These are phyloP conservation scores for Drosophila neotestacea DNA, from an alignment of 2,888 invertebrate genomes.

Conservation along the genomic window DNA sequence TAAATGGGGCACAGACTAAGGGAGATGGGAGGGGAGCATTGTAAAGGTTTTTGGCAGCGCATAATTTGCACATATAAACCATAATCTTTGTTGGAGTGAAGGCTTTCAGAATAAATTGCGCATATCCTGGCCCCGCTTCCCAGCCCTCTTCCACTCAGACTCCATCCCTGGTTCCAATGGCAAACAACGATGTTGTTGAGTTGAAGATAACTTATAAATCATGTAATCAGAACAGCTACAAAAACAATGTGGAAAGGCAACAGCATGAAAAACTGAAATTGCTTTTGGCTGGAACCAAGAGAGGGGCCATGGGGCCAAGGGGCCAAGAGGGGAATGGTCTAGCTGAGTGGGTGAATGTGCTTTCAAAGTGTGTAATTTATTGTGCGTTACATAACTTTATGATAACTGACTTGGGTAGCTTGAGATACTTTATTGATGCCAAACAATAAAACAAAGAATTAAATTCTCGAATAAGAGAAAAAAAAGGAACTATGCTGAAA, in stretches of 20 bases:
- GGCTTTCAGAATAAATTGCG: slow-evolving; percentile 71
- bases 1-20: slow-evolving; percentile 28
- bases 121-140: slow-evolving; percentile 45
- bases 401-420: slow-evolving; percentile 59
- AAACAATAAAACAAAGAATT: slow-evolving; percentile 27
- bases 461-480: slow-evolving; percentile 9
- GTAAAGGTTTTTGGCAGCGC: slow-evolving; percentile 50
- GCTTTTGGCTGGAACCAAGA: slow-evolving; percentile 54
- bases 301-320: not conserved
- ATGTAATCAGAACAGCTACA: slow-evolving; percentile 71
- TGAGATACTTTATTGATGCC: slow-evolving; percentile 52
- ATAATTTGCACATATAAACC: slow-evolving; percentile 76
- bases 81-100: slow-evolving; percentile 69
- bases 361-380: slow-evolving; percentile 77
- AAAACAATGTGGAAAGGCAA: slow-evolving; percentile 25
- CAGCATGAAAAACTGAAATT: slow-evolving; percentile 77
- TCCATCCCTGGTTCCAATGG: slow-evolving; percentile 36
- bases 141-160: not conserved
- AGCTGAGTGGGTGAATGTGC: slow-evolving; percentile 60
- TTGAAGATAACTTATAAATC: slow-evolving; percentile 79
- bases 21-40: slow-evolving; percentile 9
- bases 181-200: slow-evolving; percentile 55
- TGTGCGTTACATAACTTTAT: slow-evolving; percentile 79
- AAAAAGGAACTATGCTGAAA: slow-evolving; percentile 18
- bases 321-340: slow-evolving; percentile 15